phyloP scores from a whole-genome alignment of 1,140 invertebrate species.

The Atopsyche davidsoni region DNA sequence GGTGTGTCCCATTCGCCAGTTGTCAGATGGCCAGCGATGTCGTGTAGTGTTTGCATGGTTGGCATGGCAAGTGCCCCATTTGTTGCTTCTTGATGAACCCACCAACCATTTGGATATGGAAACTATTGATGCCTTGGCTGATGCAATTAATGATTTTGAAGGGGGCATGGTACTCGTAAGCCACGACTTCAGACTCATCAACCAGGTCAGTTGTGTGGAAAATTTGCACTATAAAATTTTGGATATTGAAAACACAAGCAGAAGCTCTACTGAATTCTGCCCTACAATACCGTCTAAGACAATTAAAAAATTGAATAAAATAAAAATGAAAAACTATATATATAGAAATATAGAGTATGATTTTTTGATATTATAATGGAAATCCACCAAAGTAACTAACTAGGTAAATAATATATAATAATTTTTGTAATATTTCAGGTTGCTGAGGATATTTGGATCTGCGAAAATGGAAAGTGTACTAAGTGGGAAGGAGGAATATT shows the following conservation, averaged over 20 bases:
- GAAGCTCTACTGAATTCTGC: too few species aligned
- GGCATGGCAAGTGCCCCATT: constrained; percentile 90
- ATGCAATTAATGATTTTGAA: constrained; percentile 96
- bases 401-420: constrained; percentile 7
- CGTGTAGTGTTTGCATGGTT: constrained; percentile 98
- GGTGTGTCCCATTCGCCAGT: constrained; percentile 94
- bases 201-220: too few species aligned
- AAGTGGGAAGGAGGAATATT: constrained; percentile 97
- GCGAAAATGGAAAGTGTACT: constrained; percentile 91
- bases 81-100: constrained; percentile 93
- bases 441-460: constrained; percentile 98
- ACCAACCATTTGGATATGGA: constrained; percentile 99
- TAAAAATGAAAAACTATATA: too few species aligned
- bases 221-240: too few species aligned
- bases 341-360: too few species aligned
- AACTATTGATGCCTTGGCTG: constrained; percentile 96
- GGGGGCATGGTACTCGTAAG: constrained; percentile 96
- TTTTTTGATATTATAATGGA: too few species aligned
- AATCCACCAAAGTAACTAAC: too few species aligned
- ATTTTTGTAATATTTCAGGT: constrained; percentile 57
- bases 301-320: too few species aligned
- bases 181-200: constrained; percentile 97
- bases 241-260: too few species aligned
- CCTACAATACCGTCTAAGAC: too few species aligned
- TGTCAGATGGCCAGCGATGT: constrained; percentile 97